These are phyloP conservation scores for Diplodus puntazzo DNA, from an alignment of 2,797 vertebrate genomes.

Conservation along the genomic window DNA sequence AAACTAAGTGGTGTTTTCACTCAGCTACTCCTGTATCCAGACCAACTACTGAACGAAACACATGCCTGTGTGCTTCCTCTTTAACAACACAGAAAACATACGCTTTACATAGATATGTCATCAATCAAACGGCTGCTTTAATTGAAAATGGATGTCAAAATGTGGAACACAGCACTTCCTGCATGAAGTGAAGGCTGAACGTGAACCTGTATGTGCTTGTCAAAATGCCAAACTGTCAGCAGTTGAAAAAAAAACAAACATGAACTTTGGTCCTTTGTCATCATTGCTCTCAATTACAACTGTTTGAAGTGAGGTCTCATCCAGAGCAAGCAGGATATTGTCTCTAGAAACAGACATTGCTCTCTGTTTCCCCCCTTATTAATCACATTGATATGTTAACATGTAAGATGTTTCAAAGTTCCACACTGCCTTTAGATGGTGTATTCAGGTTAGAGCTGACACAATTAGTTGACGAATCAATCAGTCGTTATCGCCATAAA, in stretches of 20 bases:
- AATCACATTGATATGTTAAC: not conserved
- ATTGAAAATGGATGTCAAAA: conserved; percentile 10
- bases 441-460: not conserved
- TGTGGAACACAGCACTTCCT: conserved; percentile 13
- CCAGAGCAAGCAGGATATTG: not conserved
- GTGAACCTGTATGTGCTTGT: conserved; percentile 8
- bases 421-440: not conserved
- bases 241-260: not conserved
- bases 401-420: not conserved
- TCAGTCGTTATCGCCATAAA: not conserved
- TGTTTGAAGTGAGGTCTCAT: not conserved
- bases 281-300: not conserved
- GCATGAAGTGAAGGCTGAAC: conserved; percentile 11
- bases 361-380: not conserved
- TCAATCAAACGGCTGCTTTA: not conserved
- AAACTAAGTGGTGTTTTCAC: not conserved
- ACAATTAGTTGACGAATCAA: not conserved
- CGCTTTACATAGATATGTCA: conserved; percentile 3
- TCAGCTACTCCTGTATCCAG: not conserved
- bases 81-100: conserved; percentile 15
- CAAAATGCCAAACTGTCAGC: conserved; percentile 33
- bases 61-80: not conserved
- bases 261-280: not conserved
- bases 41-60: not conserved
- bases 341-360: not conserved